phyloP scores from a whole-genome alignment of 2,888 invertebrate species.

The Drosophila mayaguana region DNA sequence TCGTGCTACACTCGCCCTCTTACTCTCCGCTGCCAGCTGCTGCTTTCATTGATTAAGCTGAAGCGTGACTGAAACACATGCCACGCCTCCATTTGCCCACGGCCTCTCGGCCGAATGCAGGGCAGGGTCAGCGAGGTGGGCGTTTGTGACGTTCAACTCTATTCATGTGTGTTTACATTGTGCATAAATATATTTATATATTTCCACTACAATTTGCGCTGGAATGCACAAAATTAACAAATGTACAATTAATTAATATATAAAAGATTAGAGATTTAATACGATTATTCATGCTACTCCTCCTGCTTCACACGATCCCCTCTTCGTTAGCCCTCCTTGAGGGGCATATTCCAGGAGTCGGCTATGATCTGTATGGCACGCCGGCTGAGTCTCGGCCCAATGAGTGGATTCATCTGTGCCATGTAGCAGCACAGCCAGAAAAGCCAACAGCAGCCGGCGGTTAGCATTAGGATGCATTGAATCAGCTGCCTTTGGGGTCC shows the following conservation, averaged over 20 bases:
- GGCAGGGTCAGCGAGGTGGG: conserved; percentile 28
- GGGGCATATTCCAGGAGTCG: conserved; percentile 89
- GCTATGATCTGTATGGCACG: conserved; percentile 91
- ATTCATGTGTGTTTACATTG: conserved; percentile 9
- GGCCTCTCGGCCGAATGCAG: conserved; percentile 16
- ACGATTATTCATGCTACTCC: conserved; percentile 14
- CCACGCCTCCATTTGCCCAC: conserved; percentile 22
- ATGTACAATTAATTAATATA: conserved; percentile 25
- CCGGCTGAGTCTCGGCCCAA: conserved; percentile 92
- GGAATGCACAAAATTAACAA: conserved; percentile 50
- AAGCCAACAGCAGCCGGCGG: conserved; percentile 94
- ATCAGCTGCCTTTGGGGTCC: conserved; percentile 97
- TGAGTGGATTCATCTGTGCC: conserved; percentile 96
- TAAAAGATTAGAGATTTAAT: conserved; percentile 23
- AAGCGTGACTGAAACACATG: conserved; percentile 54
- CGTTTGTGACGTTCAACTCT: conserved; percentile 30
- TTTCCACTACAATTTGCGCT: conserved; percentile 32
- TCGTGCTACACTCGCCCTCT: not conserved
- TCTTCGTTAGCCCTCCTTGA: conserved; percentile 42
- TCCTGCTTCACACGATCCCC: not conserved
- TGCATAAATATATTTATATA: conserved; percentile 9
- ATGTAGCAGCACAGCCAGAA: conserved; percentile 97
- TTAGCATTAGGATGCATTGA: conserved; percentile 93
- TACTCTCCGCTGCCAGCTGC: conserved; percentile 2
- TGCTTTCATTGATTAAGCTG: conserved; percentile 66